phyloP scores from a whole-genome alignment of 2,797 vertebrate species.

The Decapterus maruadsi region DNA sequence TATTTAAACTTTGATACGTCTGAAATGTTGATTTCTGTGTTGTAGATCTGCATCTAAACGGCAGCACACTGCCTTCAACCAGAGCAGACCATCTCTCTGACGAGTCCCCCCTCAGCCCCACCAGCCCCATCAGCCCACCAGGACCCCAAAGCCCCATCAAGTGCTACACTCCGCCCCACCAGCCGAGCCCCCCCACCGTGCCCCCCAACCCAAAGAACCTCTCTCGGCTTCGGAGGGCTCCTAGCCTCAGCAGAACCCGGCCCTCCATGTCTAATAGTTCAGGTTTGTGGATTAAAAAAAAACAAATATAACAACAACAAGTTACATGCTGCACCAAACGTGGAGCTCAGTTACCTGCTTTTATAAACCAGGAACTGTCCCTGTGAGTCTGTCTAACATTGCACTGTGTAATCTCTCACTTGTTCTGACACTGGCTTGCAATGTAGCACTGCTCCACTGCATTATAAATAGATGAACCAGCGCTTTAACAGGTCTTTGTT shows the following conservation, averaged over 20 bases:
- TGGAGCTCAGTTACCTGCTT: neutral
- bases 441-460: constrained; percentile 4
- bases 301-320: too few relatives aligned
- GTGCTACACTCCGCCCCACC: constrained; percentile 78
- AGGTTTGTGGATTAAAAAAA: constrained; percentile 79
- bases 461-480: constrained; percentile 53
- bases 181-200: constrained; percentile 82
- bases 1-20: neutral
- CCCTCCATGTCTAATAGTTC: constrained; percentile 84
- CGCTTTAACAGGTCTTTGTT: constrained; percentile 42
- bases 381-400: constrained; percentile 8
- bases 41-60: constrained; percentile 82
- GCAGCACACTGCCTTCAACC: constrained; percentile 64
- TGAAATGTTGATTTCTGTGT: constrained; percentile 21
- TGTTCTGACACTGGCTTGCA: neutral
- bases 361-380: constrained; percentile 9
- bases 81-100: constrained; percentile 72
- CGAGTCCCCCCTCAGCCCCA: constrained; percentile 71
- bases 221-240: constrained; percentile 81
- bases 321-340: neutral
- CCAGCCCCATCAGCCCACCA: constrained; percentile 71
- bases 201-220: constrained; percentile 76
- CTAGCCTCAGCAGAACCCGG: constrained; percentile 84
- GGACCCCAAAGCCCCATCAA: constrained; percentile 73
- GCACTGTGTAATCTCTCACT: neutral